A percentile compares a stretch with the other conserved stretches of the same genome.
Conservation (phyloP, 64 coral and sea anemone species). For the Acropora tenuis region DNA sequence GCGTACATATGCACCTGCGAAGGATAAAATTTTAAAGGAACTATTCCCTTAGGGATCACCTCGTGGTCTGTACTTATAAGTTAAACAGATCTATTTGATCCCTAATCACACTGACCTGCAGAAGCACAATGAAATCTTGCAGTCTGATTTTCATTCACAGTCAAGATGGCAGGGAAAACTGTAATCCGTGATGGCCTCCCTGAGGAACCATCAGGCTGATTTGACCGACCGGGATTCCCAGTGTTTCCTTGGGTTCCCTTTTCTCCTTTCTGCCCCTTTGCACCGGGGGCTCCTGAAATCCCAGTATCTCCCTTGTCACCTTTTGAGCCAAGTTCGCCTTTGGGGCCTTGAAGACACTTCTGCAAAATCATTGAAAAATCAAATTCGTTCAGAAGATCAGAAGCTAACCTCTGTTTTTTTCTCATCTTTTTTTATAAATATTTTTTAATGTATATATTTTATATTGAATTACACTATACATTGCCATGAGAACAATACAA, state of each 20-base stretch:
- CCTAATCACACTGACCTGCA: not conserved
- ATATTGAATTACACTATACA: no score
- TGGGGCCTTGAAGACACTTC: slow-evolving; percentile 46
- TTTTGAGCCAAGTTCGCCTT: slow-evolving; percentile 28
- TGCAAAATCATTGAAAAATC: not conserved
- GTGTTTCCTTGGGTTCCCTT: slow-evolving; percentile 6
- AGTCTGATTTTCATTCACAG: slow-evolving; percentile 56
- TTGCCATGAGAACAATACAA: no score
- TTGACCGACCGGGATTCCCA: not conserved
- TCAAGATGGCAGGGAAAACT: slow-evolving; percentile 45
- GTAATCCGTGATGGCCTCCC: not conserved
- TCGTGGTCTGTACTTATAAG: no score
- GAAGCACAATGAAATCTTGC: slow-evolving; percentile 53
- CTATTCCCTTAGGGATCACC: no score
- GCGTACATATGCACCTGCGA: no score
- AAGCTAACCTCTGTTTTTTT: no score
- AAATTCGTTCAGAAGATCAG: not conserved
- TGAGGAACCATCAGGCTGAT: not conserved
- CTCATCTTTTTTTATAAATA: no score
- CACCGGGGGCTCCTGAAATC: slow-evolving; percentile 1
- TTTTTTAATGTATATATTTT: no score
- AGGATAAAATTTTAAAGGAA: no score
- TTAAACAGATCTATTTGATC: not conserved
- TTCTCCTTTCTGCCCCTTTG: slow-evolving; percentile 60
- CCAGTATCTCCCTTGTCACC: slow-evolving; percentile 44